A percentile compares a stretch with the other conserved stretches of the same genome.
phyloP scores from a whole-genome alignment of 1,140 invertebrate species.

The Leptinotarsa undecemlineata region DNA sequence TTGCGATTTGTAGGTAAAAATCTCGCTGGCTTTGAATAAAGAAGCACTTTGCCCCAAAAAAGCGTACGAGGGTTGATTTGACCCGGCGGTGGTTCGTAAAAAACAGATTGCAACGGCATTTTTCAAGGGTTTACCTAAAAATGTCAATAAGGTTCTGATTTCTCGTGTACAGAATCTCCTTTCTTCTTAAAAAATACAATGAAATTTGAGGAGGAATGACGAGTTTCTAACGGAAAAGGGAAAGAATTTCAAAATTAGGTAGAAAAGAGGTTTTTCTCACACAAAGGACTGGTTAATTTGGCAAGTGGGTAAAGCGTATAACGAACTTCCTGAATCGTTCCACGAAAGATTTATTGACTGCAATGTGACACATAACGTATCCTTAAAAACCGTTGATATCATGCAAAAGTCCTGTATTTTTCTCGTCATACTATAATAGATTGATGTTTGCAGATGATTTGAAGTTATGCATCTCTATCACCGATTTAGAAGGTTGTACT shows the following conservation, averaged over 20 bases:
- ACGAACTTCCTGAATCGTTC: not conserved
- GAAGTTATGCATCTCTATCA: too few relatives aligned
- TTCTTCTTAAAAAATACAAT: slow-evolving; percentile 14
- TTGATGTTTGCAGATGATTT: too few relatives aligned
- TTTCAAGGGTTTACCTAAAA: slow-evolving; percentile 36
- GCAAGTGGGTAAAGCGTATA: not conserved
- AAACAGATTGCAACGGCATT: slow-evolving; percentile 41
- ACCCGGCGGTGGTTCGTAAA: slow-evolving; percentile 39
- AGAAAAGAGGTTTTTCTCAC: not conserved
- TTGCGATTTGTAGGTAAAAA: slow-evolving; percentile 45
- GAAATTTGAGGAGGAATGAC: not conserved
- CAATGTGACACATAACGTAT: too few relatives aligned
- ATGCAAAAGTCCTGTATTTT: too few relatives aligned
- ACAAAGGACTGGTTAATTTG: not conserved
- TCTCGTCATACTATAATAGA: too few relatives aligned
- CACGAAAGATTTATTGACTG: too few relatives aligned
- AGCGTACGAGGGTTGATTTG: slow-evolving; percentile 39
- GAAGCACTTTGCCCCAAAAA: slow-evolving; percentile 47
- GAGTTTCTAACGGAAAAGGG: slow-evolving; percentile 18
- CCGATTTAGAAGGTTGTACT: too few relatives aligned
- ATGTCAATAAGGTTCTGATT: slow-evolving; percentile 19
- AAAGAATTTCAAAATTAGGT: not conserved
- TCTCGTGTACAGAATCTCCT: not conserved
- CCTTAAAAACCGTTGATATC: too few relatives aligned
- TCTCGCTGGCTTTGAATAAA: slow-evolving; percentile 42